Evolutionary conservation across 2,113 vertebrate species (phyloP).

Genomic region (cattle (Bos taurus)): DNA sequence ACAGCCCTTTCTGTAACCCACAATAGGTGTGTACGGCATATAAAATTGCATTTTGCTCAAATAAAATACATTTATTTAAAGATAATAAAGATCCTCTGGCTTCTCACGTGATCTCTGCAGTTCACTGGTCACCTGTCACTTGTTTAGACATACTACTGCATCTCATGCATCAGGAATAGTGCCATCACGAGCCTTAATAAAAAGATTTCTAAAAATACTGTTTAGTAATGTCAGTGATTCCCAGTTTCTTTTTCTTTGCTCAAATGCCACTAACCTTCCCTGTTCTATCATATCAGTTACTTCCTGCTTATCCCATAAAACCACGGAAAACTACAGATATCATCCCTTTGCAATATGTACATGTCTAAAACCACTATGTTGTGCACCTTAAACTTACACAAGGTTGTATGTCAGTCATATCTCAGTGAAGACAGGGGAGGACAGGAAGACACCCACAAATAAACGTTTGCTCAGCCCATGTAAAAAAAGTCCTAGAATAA

Average conservation of each 20-base stretch:
- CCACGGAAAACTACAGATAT: not conserved
- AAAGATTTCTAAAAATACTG: constrained; percentile 15
- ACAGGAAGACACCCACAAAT: not conserved
- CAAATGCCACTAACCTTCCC: not conserved
- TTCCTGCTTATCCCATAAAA: not conserved
- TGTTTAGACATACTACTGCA: not conserved
- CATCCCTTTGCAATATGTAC: not conserved
- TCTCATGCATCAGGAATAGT: constrained; percentile 28
- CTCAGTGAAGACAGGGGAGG: not conserved
- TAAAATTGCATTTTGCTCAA: constrained; percentile 40
- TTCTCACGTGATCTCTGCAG: not conserved
- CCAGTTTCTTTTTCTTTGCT: constrained; percentile 1
- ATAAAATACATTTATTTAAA: constrained; percentile 13
- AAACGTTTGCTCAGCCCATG: not conserved
- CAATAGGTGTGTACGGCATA: not conserved
- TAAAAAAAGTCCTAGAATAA: not conserved
- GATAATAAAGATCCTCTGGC: not conserved
- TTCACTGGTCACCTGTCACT: constrained; percentile 20
- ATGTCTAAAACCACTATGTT: not conserved
- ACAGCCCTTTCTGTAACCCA: not conserved
- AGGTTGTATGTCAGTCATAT: not conserved
- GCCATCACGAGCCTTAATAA: not conserved
- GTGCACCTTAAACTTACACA: not conserved
- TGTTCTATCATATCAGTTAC: not conserved
- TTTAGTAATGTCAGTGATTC: constrained; percentile 38